Evolutionary conservation across 2,888 invertebrate genomes (phyloP).

Genomic region (Macaria notata): DNA sequence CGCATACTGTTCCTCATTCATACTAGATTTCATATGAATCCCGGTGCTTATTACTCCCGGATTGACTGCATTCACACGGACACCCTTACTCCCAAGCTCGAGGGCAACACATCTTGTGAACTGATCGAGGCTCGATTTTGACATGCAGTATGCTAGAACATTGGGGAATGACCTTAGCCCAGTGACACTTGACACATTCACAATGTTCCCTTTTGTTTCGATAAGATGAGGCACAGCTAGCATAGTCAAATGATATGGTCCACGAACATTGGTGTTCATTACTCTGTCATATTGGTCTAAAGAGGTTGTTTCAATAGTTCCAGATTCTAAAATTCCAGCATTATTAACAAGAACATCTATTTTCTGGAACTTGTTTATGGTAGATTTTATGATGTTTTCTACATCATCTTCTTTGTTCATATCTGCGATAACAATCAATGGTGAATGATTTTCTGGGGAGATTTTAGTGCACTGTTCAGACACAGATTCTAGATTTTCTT

Average conservation of each 20-base stretch:
- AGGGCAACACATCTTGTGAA: slow-evolving; percentile 95
- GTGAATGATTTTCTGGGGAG: slow-evolving; percentile 63
- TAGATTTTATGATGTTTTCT: slow-evolving; percentile 84
- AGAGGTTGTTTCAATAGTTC: slow-evolving; percentile 90
- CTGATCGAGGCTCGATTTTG: slow-evolving; percentile 96
- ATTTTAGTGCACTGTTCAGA: slow-evolving; percentile 78
- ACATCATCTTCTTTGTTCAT: slow-evolving; percentile 86
- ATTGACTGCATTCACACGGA: slow-evolving; percentile 94
- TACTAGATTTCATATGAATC: slow-evolving; percentile 90
- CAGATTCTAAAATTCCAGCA: slow-evolving; percentile 92
- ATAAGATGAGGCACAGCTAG: slow-evolving; percentile 92
- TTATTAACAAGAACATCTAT: slow-evolving; percentile 92
- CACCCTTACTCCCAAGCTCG: slow-evolving; percentile 89
- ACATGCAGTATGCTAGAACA: slow-evolving; percentile 95
- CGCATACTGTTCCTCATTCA: slow-evolving; percentile 89
- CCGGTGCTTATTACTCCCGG: slow-evolving; percentile 96
- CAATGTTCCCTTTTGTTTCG: slow-evolving; percentile 90
- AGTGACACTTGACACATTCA: slow-evolving; percentile 96
- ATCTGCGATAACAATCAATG: slow-evolving; percentile 84
- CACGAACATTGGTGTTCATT: slow-evolving; percentile 93
- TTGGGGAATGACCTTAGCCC: slow-evolving; percentile 94
- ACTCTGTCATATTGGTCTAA: slow-evolving; percentile 92
- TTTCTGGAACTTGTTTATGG: slow-evolving; percentile 85
- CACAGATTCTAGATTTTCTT: slow-evolving; percentile 84
- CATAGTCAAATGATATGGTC: slow-evolving; percentile 90